Evolutionary conservation across 2,797 vertebrate species (phyloP).

Genomic region (Tapera naevia): DNA sequence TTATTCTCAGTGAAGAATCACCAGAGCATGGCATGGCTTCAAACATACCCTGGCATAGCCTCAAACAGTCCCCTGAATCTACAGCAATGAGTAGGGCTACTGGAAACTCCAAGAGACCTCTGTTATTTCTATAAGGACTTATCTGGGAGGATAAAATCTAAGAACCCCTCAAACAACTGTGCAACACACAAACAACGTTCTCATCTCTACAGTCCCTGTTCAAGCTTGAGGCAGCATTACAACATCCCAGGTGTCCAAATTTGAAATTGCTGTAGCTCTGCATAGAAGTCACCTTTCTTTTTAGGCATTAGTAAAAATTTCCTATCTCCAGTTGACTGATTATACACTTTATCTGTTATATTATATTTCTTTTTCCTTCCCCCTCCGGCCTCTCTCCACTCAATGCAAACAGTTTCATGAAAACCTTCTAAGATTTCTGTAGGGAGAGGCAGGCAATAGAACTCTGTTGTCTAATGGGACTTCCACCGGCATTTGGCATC

Average conservation of each 20-base stretch:
- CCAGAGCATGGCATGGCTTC: background rate
- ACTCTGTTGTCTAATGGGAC: conserved; percentile 75
- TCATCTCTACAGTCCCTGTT: background rate
- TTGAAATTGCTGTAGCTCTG: background rate
- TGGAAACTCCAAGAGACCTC: background rate
- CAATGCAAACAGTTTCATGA: background rate
- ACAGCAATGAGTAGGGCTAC: background rate
- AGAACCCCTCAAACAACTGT: background rate
- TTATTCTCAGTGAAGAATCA: background rate
- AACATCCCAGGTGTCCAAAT: background rate
- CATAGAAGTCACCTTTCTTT: conserved; percentile 67
- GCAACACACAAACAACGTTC: background rate
- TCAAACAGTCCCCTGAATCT: background rate
- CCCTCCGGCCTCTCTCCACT: background rate
- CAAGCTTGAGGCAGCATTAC: background rate
- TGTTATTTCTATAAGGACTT: background rate
- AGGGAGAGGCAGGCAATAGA: conserved; percentile 64
- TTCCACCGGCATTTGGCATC: conserved; percentile 72
- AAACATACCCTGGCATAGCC: background rate
- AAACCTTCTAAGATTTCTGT: conserved; percentile 61
- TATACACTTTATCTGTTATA: conserved; percentile 54
- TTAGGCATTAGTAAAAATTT: conserved; percentile 52
- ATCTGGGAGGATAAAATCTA: background rate
- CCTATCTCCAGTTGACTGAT: conserved; percentile 64
- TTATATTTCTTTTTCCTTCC: background rate